phyloP scores from a whole-genome alignment of 2,113 vertebrate genomes.

The Gasterosteus aculeatus region DNA sequence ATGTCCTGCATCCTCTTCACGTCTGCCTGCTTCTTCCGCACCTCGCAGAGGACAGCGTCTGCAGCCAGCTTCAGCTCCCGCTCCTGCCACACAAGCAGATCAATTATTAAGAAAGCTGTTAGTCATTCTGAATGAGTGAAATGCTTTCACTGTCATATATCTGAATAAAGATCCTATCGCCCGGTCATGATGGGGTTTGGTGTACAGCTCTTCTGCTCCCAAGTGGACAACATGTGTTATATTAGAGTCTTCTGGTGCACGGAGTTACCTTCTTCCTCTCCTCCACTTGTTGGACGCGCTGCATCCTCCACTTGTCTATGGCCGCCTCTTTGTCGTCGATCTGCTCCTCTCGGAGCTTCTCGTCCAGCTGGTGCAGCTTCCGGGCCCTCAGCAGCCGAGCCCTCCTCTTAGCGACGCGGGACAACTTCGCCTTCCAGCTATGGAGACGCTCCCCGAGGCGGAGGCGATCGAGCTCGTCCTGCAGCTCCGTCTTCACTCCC shows the following conservation, averaged over 20 bases:
- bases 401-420: conserved; percentile 77
- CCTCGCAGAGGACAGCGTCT: conserved; percentile 91
- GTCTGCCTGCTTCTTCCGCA: conserved; percentile 94
- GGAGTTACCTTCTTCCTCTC: conserved; percentile 88
- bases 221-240: neutral
- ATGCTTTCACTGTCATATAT: neutral
- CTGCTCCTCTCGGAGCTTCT: conserved; percentile 71
- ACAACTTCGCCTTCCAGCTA: conserved; percentile 70
- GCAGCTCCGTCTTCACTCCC: conserved; percentile 62
- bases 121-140: neutral
- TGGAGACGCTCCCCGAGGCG: conserved; percentile 63
- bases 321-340: conserved; percentile 81
- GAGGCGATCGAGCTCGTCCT: conserved; percentile 68
- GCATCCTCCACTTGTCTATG: conserved; percentile 88
- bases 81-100: conserved; percentile 79
- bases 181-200: neutral
- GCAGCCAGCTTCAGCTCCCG: conserved; percentile 92
- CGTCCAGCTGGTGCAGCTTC: conserved; percentile 67
- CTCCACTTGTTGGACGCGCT: conserved; percentile 86
- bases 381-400: conserved; percentile 71
- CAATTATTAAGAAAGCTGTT: neutral
- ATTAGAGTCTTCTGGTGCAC: neutral
- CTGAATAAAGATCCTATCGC: neutral
- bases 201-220: neutral
- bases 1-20: conserved; percentile 92